Conservation (phyloP, 2,113 vertebrate species). For the Ancistrus triradiatus region DNA sequence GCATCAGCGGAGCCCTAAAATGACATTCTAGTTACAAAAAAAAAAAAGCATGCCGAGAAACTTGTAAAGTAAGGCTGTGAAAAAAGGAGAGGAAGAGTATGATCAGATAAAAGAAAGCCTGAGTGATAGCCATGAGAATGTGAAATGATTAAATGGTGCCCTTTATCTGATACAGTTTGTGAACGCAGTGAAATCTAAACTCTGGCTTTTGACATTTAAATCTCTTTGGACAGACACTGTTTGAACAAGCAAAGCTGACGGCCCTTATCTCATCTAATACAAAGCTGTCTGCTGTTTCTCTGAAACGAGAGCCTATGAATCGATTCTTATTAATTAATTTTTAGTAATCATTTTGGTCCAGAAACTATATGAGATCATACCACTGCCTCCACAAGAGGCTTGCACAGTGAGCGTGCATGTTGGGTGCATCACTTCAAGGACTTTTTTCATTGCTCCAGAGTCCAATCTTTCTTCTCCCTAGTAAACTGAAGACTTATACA, state of each 20-base stretch:
- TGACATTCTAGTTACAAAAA: background rate
- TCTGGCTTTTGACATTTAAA: background rate
- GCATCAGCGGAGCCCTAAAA: background rate
- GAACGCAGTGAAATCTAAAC: background rate
- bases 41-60: conserved; percentile 14
- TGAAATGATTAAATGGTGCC: background rate
- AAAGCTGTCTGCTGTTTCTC: background rate
- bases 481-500: too few species aligned
- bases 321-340: too few species aligned
- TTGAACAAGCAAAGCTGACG: background rate
- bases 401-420: too few species aligned
- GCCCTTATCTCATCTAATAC: conserved; percentile 1
- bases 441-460: too few species aligned
- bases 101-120: conserved; percentile 10
- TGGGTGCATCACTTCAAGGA: too few species aligned
- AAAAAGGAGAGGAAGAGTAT: conserved; percentile 3
- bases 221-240: background rate
- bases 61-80: conserved; percentile 15
- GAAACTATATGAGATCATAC: too few species aligned
- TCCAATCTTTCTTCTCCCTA: too few species aligned
- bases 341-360: too few species aligned
- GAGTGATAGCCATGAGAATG: conserved; percentile 20
- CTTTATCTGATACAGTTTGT: background rate
- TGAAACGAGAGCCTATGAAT: too few species aligned
- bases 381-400: too few species aligned